Evolutionary conservation across 2,888 invertebrate species (phyloP).

Genomic region (Diploptera punctata): DNA sequence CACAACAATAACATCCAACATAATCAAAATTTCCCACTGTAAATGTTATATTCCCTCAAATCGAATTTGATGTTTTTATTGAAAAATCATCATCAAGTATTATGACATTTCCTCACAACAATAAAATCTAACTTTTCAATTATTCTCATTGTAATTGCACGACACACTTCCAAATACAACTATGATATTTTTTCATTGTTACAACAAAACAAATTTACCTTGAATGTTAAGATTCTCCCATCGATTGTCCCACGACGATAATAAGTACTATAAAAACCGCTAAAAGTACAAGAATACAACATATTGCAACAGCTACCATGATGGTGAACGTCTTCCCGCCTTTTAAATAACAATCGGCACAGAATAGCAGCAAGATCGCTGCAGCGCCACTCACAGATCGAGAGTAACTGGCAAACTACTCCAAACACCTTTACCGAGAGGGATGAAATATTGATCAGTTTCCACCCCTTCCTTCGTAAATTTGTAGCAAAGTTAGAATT

Average conservation of each 20-base stretch:
- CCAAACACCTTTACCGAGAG: slow-evolving; percentile 44
- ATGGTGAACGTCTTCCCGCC: slow-evolving; percentile 41
- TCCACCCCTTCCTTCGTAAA: slow-evolving; percentile 16
- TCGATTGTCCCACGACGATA: slow-evolving; percentile 80
- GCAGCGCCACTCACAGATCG: background rate
- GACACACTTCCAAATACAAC: too few species aligned
- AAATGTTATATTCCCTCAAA: too few species aligned
- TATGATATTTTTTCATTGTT: too few species aligned
- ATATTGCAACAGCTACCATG: slow-evolving; percentile 85
- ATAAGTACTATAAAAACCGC: slow-evolving; percentile 84
- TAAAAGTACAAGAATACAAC: slow-evolving; percentile 80
- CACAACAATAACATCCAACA: too few species aligned
- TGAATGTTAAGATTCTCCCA: slow-evolving; percentile 50
- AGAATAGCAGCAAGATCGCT: too few species aligned
- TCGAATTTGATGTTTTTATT: too few species aligned
- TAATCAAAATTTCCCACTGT: too few species aligned
- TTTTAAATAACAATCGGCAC: background rate
- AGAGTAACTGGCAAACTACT: slow-evolving; percentile 41
- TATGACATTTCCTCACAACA: too few species aligned
- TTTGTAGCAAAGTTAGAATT: slow-evolving; percentile 1
- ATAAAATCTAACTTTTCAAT: too few species aligned
- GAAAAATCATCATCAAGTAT: too few species aligned
- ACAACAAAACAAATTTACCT: too few species aligned
- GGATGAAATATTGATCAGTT: slow-evolving; percentile 45
- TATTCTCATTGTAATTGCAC: too few species aligned